These are phyloP conservation scores for Lutjanus argentimaculatus DNA, from an alignment of 2,797 vertebrate species.

Conservation along the genomic window DNA sequence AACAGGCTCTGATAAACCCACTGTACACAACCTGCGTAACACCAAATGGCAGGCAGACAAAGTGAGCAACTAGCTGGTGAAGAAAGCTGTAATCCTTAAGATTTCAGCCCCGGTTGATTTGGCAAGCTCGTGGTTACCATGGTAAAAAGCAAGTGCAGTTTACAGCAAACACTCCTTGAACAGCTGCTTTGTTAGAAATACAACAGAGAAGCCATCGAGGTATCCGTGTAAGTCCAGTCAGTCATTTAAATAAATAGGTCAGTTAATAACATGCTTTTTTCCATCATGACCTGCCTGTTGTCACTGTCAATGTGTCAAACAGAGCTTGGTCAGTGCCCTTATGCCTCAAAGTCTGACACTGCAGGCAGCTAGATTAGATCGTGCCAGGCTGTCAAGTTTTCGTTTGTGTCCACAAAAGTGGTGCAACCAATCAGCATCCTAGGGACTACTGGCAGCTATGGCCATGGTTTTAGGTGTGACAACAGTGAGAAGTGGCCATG, in stretches of 20 bases:
- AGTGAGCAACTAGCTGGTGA: background rate
- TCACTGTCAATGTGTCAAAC: too few relatives aligned
- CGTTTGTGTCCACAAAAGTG: too few relatives aligned
- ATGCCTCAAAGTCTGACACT: too few relatives aligned
- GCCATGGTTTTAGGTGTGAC: too few relatives aligned
- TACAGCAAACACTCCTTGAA: background rate
- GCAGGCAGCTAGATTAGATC: too few relatives aligned
- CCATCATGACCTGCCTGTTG: too few relatives aligned
- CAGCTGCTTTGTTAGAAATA: background rate
- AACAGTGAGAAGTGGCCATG: too few relatives aligned
- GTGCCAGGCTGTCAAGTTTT: too few relatives aligned
- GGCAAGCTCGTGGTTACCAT: background rate
- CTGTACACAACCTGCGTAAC: background rate
- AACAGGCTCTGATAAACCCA: background rate
- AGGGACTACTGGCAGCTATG: too few relatives aligned
- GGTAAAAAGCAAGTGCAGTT: background rate
- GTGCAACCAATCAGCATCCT: too few relatives aligned
- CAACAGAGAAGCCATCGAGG: background rate
- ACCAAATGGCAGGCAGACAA: background rate
- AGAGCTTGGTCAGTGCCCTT: too few relatives aligned
- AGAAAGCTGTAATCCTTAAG: background rate
- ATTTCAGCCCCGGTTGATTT: background rate
- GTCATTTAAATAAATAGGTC: background rate
- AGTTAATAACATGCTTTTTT: background rate
- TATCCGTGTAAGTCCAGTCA: background rate